Evolutionary conservation across 1,140 invertebrate species (phyloP).

Genomic region (Bombus superbus): DNA sequence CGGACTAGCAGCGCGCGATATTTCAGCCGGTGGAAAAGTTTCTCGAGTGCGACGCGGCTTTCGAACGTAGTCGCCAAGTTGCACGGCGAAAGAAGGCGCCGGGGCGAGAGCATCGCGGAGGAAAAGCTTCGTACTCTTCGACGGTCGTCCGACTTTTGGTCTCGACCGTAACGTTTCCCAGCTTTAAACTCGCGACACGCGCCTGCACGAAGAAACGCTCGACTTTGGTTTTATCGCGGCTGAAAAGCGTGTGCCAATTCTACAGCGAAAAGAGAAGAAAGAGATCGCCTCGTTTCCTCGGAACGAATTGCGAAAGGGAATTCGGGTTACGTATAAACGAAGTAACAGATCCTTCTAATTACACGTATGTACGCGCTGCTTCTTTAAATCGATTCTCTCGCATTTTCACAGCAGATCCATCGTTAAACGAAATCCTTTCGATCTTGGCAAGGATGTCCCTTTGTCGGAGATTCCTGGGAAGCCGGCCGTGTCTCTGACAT

Average conservation of each 20-base stretch:
- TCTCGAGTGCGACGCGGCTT: conserved; percentile 6
- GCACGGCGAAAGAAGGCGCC: too few relatives aligned
- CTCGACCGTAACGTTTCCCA: not conserved
- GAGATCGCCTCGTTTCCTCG: not conserved
- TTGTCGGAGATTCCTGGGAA: conserved; percentile 65
- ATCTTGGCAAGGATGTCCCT: conserved; percentile 62
- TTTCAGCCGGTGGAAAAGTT: conserved; percentile 53
- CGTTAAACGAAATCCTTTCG: conserved; percentile 65
- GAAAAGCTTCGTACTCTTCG: conserved; percentile 2
- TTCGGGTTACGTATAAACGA: not conserved
- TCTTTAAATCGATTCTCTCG: conserved; percentile 54
- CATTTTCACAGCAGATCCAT: conserved; percentile 56
- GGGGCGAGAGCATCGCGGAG: too few relatives aligned
- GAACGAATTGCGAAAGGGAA: not conserved
- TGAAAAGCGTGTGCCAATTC: not conserved
- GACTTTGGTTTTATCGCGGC: not conserved
- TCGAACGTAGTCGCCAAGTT: not conserved
- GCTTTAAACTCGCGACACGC: not conserved
- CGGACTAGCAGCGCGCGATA: conserved; percentile 8
- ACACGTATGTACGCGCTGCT: too few relatives aligned
- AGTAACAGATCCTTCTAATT: too few relatives aligned
- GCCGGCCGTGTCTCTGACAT: conserved; percentile 17
- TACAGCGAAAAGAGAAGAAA: too few relatives aligned
- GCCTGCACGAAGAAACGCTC: not conserved
- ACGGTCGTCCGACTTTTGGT: not conserved